Evolutionary conservation across 1,140 invertebrate genomes (phyloP).

Genomic region (Bombyx mandarina): DNA sequence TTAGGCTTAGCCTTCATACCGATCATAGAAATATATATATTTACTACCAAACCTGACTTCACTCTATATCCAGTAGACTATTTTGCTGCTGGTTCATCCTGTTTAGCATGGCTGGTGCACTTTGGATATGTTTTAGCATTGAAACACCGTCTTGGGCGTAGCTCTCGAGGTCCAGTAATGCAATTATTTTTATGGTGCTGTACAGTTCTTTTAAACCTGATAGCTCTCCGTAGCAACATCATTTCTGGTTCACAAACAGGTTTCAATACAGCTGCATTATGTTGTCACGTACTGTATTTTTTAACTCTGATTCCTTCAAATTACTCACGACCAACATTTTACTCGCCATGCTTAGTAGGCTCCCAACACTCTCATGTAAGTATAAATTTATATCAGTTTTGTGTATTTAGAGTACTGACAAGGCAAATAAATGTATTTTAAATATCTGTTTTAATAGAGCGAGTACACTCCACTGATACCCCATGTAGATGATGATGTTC

Average conservation of each 20-base stretch:
- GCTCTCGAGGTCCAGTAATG: conserved; percentile 79
- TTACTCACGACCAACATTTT: conserved; percentile 62
- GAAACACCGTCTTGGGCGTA: conserved; percentile 74
- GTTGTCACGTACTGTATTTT: conserved; percentile 74
- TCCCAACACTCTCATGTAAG: conserved; percentile 72
- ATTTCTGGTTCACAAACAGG: conserved; percentile 49
- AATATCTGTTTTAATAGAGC: conserved; percentile 34
- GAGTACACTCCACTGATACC: conserved; percentile 76
- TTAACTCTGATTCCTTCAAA: conserved; percentile 75
- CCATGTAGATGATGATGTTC: conserved; percentile 72
- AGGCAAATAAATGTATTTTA: background rate
- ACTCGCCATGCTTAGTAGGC: conserved; percentile 64
- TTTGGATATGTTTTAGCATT: conserved; percentile 80
- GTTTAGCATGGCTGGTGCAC: conserved; percentile 85
- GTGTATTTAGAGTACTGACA: background rate
- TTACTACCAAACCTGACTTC: conserved; percentile 58
- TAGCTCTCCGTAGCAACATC: conserved; percentile 70
- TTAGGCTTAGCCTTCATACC: conserved; percentile 76
- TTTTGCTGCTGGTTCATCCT: conserved; percentile 77
- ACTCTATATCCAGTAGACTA: conserved; percentile 76
- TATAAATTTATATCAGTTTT: conserved; percentile 8
- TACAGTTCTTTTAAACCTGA: conserved; percentile 74
- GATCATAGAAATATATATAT: conserved; percentile 75
- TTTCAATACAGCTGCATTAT: conserved; percentile 66
- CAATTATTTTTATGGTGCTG: conserved; percentile 78